Evolutionary conservation across 1,140 invertebrate genomes (phyloP), one percentile per base, ranked within the genome.

Genomic region (Anastatus disparis): DNA sequence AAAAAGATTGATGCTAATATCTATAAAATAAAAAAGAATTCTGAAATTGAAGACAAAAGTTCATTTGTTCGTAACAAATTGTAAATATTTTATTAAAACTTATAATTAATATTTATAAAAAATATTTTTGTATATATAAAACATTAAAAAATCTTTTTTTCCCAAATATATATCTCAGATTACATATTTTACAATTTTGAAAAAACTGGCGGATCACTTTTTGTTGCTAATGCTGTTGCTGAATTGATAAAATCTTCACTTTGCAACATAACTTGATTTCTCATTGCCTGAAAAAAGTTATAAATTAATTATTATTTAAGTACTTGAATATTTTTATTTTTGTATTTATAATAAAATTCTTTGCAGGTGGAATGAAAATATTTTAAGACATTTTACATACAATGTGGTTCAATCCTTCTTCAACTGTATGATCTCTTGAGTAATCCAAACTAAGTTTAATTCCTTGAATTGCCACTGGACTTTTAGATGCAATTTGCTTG

Each of bases 391-490:
- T 59, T 44, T 29, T 15, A 53, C 64, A 10, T 72, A 97, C 95
- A 86, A 97, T 92, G 81, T 95, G 94, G 76, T 96, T 89, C 27
- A 98, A 84, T 52, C 95, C 93, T 74, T 97, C 93, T 74, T 93
- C 88, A 20, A 94, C 93, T 1, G 91, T 88, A 83, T 97, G 94
- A 82, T 97, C 96, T 76, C 95, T 87, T 4, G 96, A 94, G 85
- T 95, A 97, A 35, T 95, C 88, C 12, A 99, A 74, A 75, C 87
- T 93, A 59, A 90, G 83, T 83, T 99, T 99, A 0, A 94, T 94
- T 9, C 90, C 91, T 85, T 98, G 96, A 13, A 99, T 92, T 2
- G 96, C 97, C 27, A 99, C 92, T 9, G 97, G 97, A 88, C 95
- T 97, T 85, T 96, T 96, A n/a, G 78, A 80, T 13, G 96, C 94